These are phyloP conservation scores for Oasisia sp. DNA, from an alignment of 2,888 invertebrate species.

Conservation along the genomic window DNA sequence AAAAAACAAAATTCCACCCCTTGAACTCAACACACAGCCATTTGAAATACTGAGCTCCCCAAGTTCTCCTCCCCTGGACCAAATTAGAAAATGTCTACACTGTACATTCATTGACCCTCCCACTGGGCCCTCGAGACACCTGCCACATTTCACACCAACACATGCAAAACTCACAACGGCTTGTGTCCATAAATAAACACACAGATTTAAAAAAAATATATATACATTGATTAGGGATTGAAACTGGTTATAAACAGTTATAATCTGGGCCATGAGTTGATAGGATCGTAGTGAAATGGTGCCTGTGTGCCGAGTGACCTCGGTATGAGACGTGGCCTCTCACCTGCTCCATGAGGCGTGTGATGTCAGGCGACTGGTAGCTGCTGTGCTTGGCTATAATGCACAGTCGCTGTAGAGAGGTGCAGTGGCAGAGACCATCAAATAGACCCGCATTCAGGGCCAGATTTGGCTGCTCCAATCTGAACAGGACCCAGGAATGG, in stretches of 20 bases:
- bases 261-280: neutral
- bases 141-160: too few relatives aligned
- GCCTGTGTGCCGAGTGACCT: neutral
- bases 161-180: too few relatives aligned
- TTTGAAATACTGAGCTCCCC: too few relatives aligned
- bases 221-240: too few relatives aligned
- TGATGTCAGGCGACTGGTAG: conserved; percentile 47
- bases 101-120: too few relatives aligned
- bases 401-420: conserved; percentile 52
- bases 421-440: conserved; percentile 48
- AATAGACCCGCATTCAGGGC: conserved; percentile 52
- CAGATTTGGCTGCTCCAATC: conserved; percentile 58
- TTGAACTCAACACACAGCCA: too few relatives aligned
- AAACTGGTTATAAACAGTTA: neutral
- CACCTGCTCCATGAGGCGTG: conserved; percentile 52
- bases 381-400: conserved; percentile 55
- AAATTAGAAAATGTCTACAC: too few relatives aligned
- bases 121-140: too few relatives aligned
- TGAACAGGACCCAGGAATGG: conserved; percentile 33
- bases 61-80: too few relatives aligned
- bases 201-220: too few relatives aligned
- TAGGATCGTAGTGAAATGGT: neutral
- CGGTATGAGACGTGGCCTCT: neutral
- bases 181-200: too few relatives aligned
- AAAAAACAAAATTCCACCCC: too few relatives aligned